Evolutionary conservation across 2,888 invertebrate genomes (phyloP), one percentile per base, ranked within the genome.

Genomic region (Acleris cristana): DNA sequence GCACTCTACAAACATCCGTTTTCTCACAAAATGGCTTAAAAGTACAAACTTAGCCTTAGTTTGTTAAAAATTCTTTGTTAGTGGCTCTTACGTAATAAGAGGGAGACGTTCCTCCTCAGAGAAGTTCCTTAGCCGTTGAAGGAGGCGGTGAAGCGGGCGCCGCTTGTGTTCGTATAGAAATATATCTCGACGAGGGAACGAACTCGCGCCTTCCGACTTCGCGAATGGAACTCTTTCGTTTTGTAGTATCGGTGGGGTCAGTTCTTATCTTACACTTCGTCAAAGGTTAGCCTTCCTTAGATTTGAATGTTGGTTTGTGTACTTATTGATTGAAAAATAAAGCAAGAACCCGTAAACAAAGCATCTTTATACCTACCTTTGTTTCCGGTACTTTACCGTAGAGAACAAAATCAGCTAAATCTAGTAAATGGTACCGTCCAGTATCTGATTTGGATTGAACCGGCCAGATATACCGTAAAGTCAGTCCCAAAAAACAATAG

Each of bases 401-500:
- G 16, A 45, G 8, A 16, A 21, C 34, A n/a, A 6, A 52, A 60
- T 40, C 30, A 1, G 14, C 48, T 7, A 2, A 23, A 49, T 30
- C 30, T 34, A 34, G 34, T 19, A 64, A 45, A 16, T 49, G 48
- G 8, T 60, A 21, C 2, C 16, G 45, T 16, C 30, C 26, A 8
- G 18, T n/a, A 51, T 51, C 49, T 51, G 21, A 60, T 21, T 30
- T 23, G 23, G 52, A 52, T 48, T 45, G 23, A 19, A 34, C 56
- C 34, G 23, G 18, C 34, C 45, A 67, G 16, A 57, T 48, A 62
- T 57, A 67, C 67, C 40, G 67, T 58, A 63, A 63, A 63, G 44
- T 58, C 58, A 48, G 58, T 48, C 57, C 62, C 57, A 53, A 63
- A 63, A 61, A 58, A 72, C 71, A 76, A 75, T 74, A 76, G 73